Evolutionary conservation across 2,888 invertebrate species (phyloP), one percentile per base, ranked within the genome.

Genomic region (Notodonta dromedarius): DNA sequence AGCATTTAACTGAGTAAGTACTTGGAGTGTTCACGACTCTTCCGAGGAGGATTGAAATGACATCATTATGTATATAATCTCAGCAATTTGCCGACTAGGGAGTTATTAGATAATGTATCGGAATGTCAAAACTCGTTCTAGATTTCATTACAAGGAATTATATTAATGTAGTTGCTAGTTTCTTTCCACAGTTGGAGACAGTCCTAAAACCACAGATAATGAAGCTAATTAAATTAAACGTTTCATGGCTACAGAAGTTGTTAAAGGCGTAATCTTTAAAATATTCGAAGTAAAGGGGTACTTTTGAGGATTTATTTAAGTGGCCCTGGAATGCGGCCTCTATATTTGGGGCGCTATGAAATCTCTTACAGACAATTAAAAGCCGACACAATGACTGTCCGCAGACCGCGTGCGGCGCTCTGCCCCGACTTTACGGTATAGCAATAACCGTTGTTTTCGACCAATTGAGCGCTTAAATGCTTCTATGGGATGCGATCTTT

Each of bases 331-430:
- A 82, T 80, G 72, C 73, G 76, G 74, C 69, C 76, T 48, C 44
- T 72, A 77, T 79, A 85, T 84, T 86, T 77, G 73, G 80, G 80
- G 76, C 80, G 80, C 80, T 81, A 82, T 85, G 82, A 85, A 85
- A 87, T 85, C 86, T 82, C 79, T 74, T 78, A 65, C 71, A 77
- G 79, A 85, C 85, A 86, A 87, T 88, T 88, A 87, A 80, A 78
- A 78, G 72, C 73, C 74, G 79, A 78, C 78, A 74, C 78, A 83
- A 83, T 81, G 82, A 83, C 76, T 70, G 70, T 70, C 69, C 70
- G 62, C 62, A 66, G 70, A 71, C 63, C 67, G 70, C 65, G 67
- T 56, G 44, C 50, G 73, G 61, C 69, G 67, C 59, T 69, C 66
- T 59, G 66, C 66, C 69, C 71, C 68, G 63, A 71, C 66, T 79